Percentiles rank a stretch among this genome's conserved stretches.
phyloP scores from a whole-genome alignment of 2,797 vertebrate genomes.

The Agapornis canus region DNA sequence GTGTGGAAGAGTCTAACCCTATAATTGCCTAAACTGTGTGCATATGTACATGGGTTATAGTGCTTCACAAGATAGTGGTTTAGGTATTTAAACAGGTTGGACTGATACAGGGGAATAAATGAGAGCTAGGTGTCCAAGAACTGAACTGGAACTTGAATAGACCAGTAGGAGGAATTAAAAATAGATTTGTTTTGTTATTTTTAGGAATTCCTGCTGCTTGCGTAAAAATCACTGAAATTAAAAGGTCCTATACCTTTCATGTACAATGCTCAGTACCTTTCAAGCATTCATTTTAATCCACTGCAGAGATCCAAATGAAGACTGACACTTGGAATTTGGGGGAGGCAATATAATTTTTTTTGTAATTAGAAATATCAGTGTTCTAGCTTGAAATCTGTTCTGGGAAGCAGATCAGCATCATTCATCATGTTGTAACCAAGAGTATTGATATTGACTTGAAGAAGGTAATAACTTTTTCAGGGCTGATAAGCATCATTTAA shows the following conservation, averaged over 20 bases:
- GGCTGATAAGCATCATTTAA: not conserved
- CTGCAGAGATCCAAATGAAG: not conserved
- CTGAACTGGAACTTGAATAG: not conserved
- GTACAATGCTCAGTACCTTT: not conserved
- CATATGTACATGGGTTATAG: not conserved
- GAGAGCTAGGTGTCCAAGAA: not conserved
- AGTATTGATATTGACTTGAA: not conserved
- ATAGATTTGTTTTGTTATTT: not conserved
- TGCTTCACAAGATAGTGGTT: not conserved
- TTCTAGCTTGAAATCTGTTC: not conserved
- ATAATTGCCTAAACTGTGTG: not conserved
- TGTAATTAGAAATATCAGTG: not conserved
- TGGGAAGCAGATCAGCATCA: not conserved
- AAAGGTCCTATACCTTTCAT: not conserved
- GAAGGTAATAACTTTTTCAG: not conserved
- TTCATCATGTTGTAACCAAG: not conserved
- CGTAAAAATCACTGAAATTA: not conserved
- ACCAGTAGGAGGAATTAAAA: not conserved
- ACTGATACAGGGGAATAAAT: not conserved
- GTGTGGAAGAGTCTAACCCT: not conserved
- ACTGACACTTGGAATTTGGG: constrained; percentile 17
- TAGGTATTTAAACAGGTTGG: not conserved
- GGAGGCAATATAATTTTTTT: not conserved
- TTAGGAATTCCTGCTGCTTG: not conserved
- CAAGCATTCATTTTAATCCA: not conserved